phyloP scores from a whole-genome alignment of 2,113 vertebrate species.

The Pundamilia nyererei region DNA sequence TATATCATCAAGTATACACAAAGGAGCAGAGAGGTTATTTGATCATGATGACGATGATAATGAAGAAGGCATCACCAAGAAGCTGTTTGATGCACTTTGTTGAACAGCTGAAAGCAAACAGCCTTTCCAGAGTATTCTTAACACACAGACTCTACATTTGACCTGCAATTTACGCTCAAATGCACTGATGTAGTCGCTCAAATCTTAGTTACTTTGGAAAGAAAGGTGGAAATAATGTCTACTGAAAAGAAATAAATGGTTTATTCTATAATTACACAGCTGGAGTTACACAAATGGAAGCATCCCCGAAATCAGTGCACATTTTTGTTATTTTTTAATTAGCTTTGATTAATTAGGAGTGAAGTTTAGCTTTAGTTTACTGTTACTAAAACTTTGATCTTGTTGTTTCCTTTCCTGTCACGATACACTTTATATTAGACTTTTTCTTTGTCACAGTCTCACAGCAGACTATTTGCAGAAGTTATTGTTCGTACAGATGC shows the following conservation, averaged over 20 bases:
- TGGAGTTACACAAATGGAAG: background rate
- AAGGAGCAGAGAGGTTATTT: background rate
- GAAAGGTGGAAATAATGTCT: background rate
- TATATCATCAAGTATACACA: background rate
- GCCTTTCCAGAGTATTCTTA: background rate
- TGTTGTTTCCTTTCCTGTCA: background rate
- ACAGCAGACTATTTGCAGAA: background rate
- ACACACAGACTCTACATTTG: background rate
- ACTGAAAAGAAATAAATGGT: background rate
- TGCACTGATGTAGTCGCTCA: background rate
- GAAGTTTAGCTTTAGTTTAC: background rate
- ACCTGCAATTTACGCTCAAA: background rate
- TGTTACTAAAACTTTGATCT: background rate
- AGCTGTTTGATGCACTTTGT: background rate
- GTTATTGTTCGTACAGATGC: background rate
- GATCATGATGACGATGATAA: background rate
- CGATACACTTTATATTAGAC: background rate
- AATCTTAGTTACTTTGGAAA: background rate
- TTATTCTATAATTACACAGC: background rate
- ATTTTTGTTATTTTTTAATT: background rate
- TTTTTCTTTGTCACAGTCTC: background rate
- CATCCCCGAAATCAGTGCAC: background rate
- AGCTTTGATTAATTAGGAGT: background rate
- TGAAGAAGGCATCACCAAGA: background rate
- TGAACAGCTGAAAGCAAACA: background rate